These are phyloP conservation scores for Porites lutea DNA, from an alignment of 64 coral and sea anemone species.

Conservation along the genomic window DNA sequence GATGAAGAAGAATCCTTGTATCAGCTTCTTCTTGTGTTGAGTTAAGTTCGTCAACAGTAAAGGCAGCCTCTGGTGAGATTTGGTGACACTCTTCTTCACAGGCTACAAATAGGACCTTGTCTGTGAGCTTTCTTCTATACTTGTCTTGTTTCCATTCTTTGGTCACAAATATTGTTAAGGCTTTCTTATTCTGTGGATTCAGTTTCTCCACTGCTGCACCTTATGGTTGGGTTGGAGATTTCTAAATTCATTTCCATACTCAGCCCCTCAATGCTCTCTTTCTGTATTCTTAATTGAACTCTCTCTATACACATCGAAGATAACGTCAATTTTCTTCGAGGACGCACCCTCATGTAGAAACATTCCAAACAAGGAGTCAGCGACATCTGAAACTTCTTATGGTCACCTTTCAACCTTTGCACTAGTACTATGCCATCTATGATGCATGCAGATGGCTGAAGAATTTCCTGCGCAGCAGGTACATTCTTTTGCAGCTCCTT, in stretches of 20 bases:
- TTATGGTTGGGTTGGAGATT: constrained; percentile 40
- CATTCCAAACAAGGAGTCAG: constrained; percentile 8
- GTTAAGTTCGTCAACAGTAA: too few relatives aligned
- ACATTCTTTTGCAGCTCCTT: constrained; percentile 41
- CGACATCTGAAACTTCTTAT: constrained; percentile 23
- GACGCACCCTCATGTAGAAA: constrained; percentile 13
- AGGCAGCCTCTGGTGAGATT: too few relatives aligned
- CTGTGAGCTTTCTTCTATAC: constrained; percentile 10
- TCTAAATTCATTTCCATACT: constrained; percentile 37
- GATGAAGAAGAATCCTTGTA: too few relatives aligned
- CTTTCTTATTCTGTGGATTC: constrained; percentile 55
- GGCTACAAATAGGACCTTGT: constrained; percentile 19
- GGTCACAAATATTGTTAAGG: constrained; percentile 24
- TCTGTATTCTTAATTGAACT: constrained; percentile 48
- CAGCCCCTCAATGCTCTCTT: constrained; percentile 35
- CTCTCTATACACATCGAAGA: constrained; percentile 56
- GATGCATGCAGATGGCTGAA: constrained; percentile 24
- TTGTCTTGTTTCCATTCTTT: constrained; percentile 53
- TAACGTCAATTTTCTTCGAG: constrained; percentile 28
- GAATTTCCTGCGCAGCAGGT: constrained; percentile 9
- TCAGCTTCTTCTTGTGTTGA: too few relatives aligned
- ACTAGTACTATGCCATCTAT: constrained; percentile 13
- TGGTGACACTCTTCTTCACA: too few relatives aligned
- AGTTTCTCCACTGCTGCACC: constrained; percentile 23
- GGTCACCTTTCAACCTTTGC: constrained; percentile 13